Conservation (phyloP, 2,888 invertebrate species). For the Trichacis sp. region DNA sequence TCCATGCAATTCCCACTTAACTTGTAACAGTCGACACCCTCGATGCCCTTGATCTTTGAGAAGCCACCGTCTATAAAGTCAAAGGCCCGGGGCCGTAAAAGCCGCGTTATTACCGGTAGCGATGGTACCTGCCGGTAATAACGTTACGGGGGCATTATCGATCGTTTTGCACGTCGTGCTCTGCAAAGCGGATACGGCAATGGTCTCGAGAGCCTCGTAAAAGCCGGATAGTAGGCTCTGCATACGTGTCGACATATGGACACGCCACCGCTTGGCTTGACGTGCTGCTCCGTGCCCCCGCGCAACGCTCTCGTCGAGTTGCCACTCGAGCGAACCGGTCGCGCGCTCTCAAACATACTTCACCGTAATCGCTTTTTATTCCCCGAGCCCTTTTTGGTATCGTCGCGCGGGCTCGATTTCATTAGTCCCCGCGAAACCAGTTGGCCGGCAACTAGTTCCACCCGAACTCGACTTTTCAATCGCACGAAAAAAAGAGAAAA, state of each 20-base stretch:
- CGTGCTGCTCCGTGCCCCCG: constrained; percentile 14
- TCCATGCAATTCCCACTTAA: too few relatives aligned
- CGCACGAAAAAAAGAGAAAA: too few relatives aligned
- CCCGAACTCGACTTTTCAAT: too few relatives aligned
- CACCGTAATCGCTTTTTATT: too few relatives aligned
- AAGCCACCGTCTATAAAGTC: too few relatives aligned
- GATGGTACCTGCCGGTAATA: constrained; percentile 57
- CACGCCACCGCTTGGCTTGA: constrained; percentile 21
- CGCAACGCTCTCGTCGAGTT: not conserved
- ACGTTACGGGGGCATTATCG: constrained; percentile 61
- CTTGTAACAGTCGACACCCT: too few relatives aligned
- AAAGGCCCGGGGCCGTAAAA: constrained; percentile 50
- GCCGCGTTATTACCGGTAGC: constrained; percentile 59
- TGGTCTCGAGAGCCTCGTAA: constrained; percentile 40
- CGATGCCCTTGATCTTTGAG: too few relatives aligned
- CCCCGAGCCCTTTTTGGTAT: too few relatives aligned
- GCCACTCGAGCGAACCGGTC: not conserved
- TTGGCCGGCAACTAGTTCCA: too few relatives aligned
- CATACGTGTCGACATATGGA: constrained; percentile 17
- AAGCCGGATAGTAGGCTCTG: constrained; percentile 24
- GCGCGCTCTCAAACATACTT: not conserved
- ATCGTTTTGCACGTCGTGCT: constrained; percentile 59
- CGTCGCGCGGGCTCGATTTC: not conserved
- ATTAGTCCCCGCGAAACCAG: too few relatives aligned
- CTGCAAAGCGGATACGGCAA: constrained; percentile 54